Conservation (phyloP, 1,140 invertebrate species). For the Metopolophium dirhodum region DNA sequence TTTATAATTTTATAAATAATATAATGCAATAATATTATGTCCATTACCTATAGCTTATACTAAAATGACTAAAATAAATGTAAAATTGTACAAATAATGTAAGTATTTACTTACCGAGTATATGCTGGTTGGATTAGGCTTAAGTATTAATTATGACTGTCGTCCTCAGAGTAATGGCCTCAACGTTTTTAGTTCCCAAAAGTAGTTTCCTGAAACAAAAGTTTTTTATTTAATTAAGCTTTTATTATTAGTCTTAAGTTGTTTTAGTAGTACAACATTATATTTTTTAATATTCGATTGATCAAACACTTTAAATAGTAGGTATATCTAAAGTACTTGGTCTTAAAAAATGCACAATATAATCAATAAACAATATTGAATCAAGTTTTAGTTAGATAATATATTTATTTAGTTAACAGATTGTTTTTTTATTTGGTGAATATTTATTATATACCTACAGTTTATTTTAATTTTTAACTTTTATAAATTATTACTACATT, state of each 20-base stretch:
- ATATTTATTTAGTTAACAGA: background rate
- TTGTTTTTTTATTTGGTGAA: background rate
- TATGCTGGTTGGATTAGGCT: background rate
- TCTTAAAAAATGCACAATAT: background rate
- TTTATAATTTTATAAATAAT: background rate
- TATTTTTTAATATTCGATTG: background rate
- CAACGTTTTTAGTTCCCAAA: background rate
- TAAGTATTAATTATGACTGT: background rate
- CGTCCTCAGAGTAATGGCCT: background rate
- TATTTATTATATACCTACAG: no score
- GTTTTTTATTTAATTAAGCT: background rate
- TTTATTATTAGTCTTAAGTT: background rate
- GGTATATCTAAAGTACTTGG: background rate
- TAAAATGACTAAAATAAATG: background rate
- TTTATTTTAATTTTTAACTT: background rate
- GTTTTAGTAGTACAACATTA: background rate
- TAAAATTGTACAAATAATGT: background rate
- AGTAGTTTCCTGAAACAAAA: constrained; percentile 3
- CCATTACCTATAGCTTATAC: background rate
- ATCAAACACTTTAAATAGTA: background rate
- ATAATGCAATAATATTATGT: background rate
- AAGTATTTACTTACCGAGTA: constrained; percentile 23
- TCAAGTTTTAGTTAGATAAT: background rate
- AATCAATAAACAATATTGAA: background rate
- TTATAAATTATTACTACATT: background rate